Evolutionary conservation across 2,888 invertebrate genomes (phyloP).

Genomic region (Phytoseiulus persimilis): DNA sequence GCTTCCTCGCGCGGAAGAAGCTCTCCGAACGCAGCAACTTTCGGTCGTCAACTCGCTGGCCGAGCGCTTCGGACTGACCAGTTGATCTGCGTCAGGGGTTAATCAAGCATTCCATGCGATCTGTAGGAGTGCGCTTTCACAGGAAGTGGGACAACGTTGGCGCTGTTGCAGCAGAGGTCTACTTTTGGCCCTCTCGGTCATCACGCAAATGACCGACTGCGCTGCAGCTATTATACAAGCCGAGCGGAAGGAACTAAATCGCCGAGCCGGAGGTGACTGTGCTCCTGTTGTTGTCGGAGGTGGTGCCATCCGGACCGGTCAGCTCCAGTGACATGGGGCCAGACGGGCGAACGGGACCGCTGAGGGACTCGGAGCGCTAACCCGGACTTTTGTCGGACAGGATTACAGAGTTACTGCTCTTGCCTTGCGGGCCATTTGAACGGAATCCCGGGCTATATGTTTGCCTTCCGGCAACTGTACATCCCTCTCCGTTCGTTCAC

Average conservation of each 20-base stretch:
- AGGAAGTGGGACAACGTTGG: background rate
- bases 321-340: background rate
- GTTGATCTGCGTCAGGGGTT: background rate
- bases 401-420: background rate
- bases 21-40: too few relatives aligned
- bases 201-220: conserved; percentile 5
- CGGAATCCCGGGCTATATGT: background rate
- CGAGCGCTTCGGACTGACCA: background rate
- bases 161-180: background rate
- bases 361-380: background rate
- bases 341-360: too few relatives aligned
- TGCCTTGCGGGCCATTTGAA: background rate
- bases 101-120: background rate
- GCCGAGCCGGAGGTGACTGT: background rate
- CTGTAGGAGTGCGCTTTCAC: background rate
- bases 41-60: too few relatives aligned
- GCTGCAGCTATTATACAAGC: background rate
- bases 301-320: background rate
- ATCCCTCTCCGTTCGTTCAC: background rate
- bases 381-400: background rate
- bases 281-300: background rate
- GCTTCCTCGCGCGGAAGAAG: too few relatives aligned
- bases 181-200: background rate
- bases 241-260: background rate
- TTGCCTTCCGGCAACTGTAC: background rate